Conservation (phyloP, 2,888 invertebrate genomes). For the Ellobium chinense region DNA sequence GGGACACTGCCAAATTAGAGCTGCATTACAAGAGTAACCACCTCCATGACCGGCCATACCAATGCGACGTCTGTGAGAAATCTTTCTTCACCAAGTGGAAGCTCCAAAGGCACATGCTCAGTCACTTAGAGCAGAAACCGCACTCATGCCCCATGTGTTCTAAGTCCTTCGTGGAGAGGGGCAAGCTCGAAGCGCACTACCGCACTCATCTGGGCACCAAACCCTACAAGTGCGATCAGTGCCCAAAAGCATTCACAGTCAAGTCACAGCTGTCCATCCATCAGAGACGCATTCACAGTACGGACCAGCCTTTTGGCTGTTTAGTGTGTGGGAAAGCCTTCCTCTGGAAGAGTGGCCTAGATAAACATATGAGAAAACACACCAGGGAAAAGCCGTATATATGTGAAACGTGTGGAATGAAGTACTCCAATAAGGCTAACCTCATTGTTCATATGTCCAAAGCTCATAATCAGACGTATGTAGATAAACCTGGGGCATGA, state of each 20-base stretch:
- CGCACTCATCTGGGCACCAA: slow-evolving; percentile 49
- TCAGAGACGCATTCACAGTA: slow-evolving; percentile 45
- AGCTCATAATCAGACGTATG: slow-evolving; percentile 41
- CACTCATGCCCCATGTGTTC: slow-evolving; percentile 49
- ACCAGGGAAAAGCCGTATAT: slow-evolving; percentile 46
- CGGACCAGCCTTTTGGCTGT: slow-evolving; percentile 47
- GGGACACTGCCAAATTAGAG: slow-evolving; percentile 43
- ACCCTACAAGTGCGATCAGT: slow-evolving; percentile 49
- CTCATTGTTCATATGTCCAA: slow-evolving; percentile 45
- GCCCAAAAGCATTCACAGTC: slow-evolving; percentile 46
- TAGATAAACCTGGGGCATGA: slow-evolving; percentile 25
- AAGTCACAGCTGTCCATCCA: slow-evolving; percentile 46
- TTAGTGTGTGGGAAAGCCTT: slow-evolving; percentile 45
- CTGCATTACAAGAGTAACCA: slow-evolving; percentile 49
- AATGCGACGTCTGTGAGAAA: slow-evolving; percentile 49
- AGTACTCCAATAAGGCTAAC: slow-evolving; percentile 44
- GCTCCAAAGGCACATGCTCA: slow-evolving; percentile 49
- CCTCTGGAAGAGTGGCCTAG: slow-evolving; percentile 43
- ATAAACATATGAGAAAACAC: slow-evolving; percentile 49
- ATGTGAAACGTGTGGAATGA: slow-evolving; percentile 41
- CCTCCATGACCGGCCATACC: slow-evolving; percentile 43
- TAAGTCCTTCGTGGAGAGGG: slow-evolving; percentile 47
- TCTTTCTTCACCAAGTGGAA: slow-evolving; percentile 50
- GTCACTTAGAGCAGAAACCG: slow-evolving; percentile 45
- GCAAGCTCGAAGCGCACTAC: slow-evolving; percentile 48